Conservation (phyloP, 2,888 invertebrate species). For the Eupithecia vulgata region DNA sequence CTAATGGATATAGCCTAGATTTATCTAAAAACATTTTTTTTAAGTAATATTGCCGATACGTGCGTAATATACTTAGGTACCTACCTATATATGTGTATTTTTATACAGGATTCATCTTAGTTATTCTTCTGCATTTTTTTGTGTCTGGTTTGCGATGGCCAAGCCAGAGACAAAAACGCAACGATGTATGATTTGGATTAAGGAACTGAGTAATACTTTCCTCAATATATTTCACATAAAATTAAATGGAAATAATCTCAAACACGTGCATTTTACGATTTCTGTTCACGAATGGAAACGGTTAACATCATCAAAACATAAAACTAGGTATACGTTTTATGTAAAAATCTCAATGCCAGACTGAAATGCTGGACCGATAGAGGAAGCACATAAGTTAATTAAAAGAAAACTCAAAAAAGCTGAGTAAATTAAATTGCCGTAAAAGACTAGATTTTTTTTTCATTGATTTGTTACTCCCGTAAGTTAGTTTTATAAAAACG, state of each 20-base stretch:
- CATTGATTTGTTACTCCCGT: background rate
- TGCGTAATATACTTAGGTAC: background rate
- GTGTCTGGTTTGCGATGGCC: background rate
- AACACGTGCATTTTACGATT: background rate
- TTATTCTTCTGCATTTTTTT: background rate
- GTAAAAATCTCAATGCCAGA: constrained; percentile 4
- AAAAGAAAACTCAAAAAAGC: background rate
- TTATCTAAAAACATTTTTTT: background rate
- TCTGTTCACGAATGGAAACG: background rate
- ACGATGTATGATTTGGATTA: background rate
- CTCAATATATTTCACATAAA: background rate
- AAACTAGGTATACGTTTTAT: background rate
- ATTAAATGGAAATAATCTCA: background rate
- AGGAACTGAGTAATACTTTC: background rate
- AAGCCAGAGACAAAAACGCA: background rate
- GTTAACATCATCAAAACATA: no score
- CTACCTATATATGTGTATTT: no score
- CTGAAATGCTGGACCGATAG: background rate
- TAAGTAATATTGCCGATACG: background rate
- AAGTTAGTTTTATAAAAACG: background rate
- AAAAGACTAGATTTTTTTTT: background rate
- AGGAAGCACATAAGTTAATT: background rate
- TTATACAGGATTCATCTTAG: no score
- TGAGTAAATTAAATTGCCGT: background rate
- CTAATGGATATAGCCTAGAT: background rate